Conservation (phyloP, 2,888 invertebrate genomes). For the Schrankia costaestrigalis region DNA sequence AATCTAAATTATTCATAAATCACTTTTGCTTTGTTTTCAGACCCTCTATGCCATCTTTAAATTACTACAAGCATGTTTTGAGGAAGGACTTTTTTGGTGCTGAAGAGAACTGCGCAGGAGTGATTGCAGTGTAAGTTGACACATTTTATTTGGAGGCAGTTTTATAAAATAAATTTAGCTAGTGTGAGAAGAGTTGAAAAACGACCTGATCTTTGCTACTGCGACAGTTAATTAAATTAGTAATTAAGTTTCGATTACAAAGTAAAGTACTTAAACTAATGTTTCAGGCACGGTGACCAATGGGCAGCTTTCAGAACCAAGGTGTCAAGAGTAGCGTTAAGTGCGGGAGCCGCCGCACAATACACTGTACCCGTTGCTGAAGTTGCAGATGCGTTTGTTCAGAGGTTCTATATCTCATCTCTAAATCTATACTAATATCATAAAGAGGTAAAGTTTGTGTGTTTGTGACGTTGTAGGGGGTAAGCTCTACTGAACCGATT, state of each 20-base stretch:
- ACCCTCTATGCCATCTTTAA: slow-evolving; percentile 87
- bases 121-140: slow-evolving; percentile 85
- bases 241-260: no score
- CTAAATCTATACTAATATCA: no score
- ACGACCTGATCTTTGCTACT: no score
- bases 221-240: no score
- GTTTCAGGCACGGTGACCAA: slow-evolving; percentile 87
- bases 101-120: slow-evolving; percentile 82
- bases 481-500: no score
- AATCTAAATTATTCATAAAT: background rate
- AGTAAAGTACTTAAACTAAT: background rate
- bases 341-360: slow-evolving; percentile 86
- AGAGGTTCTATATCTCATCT: slow-evolving; percentile 77
- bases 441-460: no score
- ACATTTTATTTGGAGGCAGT: no score
- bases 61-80: slow-evolving; percentile 86
- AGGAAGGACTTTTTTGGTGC: slow-evolving; percentile 85
- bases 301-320: slow-evolving; percentile 90
- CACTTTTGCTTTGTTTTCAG: no score
- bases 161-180: no score
- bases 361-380: slow-evolving; percentile 85
- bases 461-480: no score
- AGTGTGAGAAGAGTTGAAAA: no score
- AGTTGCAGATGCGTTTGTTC: slow-evolving; percentile 85
- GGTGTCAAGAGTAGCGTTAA: slow-evolving; percentile 88